Percentiles rank a stretch among this genome's conserved stretches.
These are phyloP conservation scores for Brachionus asplanchnoidis DNA, from an alignment of 1,140 invertebrate genomes.

Conservation along the genomic window DNA sequence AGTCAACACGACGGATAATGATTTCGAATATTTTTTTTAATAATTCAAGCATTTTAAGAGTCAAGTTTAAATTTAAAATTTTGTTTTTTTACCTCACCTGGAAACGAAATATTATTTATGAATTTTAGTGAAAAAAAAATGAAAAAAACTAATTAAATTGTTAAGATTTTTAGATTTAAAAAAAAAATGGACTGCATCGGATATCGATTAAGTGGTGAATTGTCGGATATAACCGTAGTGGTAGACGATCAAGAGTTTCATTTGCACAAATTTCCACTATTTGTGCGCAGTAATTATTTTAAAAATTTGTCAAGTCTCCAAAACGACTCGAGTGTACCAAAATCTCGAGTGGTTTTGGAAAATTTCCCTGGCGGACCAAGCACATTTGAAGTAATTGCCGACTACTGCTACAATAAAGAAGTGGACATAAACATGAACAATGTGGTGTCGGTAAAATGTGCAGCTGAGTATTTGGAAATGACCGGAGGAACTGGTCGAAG, in stretches of 20 bases:
- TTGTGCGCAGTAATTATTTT: slow-evolving; percentile 41
- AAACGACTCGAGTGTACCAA: not conserved
- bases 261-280: slow-evolving; percentile 42
- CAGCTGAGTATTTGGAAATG: slow-evolving; percentile 42
- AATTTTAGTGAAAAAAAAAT: not conserved
- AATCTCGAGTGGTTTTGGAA: slow-evolving; percentile 1
- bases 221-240: slow-evolving; percentile 41
- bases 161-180: not conserved
- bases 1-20: not conserved
- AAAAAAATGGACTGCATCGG: slow-evolving; percentile 39
- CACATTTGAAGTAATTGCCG: slow-evolving; percentile 41
- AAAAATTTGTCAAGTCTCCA: slow-evolving; percentile 19
- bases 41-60: not conserved
- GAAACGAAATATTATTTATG: not conserved
- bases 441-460: slow-evolving; percentile 37
- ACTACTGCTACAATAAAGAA: slow-evolving; percentile 41
- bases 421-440: slow-evolving; percentile 32
- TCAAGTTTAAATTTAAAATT: not conserved
- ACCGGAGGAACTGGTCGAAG: slow-evolving; percentile 9
- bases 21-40: not conserved
- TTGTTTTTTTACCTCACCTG: not conserved
- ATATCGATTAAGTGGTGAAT: slow-evolving; percentile 36
- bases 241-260: slow-evolving; percentile 40
- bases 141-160: not conserved
- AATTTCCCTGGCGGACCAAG: slow-evolving; percentile 41